These are phyloP conservation scores for Myripristis jacobus DNA, from an alignment of 2,797 vertebrate species.

Conservation along the genomic window DNA sequence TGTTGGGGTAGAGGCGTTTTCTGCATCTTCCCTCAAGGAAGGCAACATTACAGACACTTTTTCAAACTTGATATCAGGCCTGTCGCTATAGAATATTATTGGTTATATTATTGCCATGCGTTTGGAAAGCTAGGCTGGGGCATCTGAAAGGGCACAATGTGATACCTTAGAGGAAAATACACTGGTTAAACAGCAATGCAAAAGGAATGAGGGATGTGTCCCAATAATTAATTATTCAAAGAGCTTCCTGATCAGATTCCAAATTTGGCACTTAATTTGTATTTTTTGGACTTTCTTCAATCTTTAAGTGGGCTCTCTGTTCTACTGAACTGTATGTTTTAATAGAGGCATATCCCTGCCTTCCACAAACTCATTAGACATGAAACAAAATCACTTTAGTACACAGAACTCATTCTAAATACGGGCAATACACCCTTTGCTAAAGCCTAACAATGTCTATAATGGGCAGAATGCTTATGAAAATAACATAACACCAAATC, in stretches of 20 bases:
- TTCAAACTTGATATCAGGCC: conserved; percentile 9
- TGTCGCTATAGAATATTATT: conserved; percentile 56
- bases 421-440: no score
- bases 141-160: not conserved
- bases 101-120: no score
- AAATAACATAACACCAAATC: conserved; percentile 7
- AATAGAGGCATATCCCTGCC: no score
- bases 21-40: not conserved
- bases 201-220: not conserved
- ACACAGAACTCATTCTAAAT: no score
- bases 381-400: no score
- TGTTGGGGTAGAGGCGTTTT: not conserved
- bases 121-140: not conserved
- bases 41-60: not conserved
- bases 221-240: not conserved
- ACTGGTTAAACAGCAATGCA: not conserved
- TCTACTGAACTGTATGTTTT: no score
- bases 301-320: no score
- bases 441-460: not conserved
- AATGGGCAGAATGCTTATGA: conserved; percentile 2
- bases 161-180: no score
- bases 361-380: no score
- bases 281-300: not conserved
- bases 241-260: not conserved
- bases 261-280: not conserved